phyloP scores from a whole-genome alignment of 2,888 invertebrate genomes.

The Dugesia japonica region DNA sequence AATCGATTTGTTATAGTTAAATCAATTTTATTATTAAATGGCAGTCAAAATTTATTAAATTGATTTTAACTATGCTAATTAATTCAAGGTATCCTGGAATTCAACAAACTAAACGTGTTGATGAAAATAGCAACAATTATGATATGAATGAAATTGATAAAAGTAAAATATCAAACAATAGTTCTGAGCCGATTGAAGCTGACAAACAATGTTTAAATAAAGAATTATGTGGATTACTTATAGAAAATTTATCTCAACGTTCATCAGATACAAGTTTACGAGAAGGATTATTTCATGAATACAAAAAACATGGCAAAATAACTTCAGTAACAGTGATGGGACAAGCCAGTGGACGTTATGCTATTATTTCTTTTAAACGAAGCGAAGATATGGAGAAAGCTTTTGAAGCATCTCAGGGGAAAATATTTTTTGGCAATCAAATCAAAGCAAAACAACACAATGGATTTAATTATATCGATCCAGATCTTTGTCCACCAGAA shows the following conservation, averaged over 20 bases:
- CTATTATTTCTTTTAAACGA: slow-evolving; percentile 75
- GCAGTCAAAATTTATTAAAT: neutral
- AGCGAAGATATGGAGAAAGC: slow-evolving; percentile 91
- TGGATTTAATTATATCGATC: slow-evolving; percentile 52
- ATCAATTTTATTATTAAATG: neutral
- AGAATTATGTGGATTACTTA: slow-evolving; percentile 10
- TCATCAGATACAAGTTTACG: slow-evolving; percentile 69
- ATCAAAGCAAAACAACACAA: slow-evolving; percentile 84
- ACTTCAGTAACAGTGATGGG: slow-evolving; percentile 83
- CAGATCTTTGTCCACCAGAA: slow-evolving; percentile 52
- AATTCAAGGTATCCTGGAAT: neutral
- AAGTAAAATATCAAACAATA: neutral
- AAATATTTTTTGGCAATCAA: slow-evolving; percentile 86
- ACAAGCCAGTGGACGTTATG: slow-evolving; percentile 73
- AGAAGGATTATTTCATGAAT: slow-evolving; percentile 91
- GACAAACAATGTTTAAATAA: neutral
- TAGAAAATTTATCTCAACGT: slow-evolving; percentile 25
- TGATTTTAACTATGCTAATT: neutral
- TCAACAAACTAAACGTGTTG: neutral
- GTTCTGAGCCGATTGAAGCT: neutral
- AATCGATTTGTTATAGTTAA: neutral
- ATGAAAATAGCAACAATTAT: neutral
- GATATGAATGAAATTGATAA: neutral
- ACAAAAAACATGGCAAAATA: slow-evolving; percentile 93
- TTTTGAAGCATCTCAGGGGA: slow-evolving; percentile 80